A percentile compares a stretch with the other conserved stretches of the same genome.
These are phyloP conservation scores for Vulpes vulpes DNA, from an alignment of 2,113 vertebrate species.

Conservation along the genomic window DNA sequence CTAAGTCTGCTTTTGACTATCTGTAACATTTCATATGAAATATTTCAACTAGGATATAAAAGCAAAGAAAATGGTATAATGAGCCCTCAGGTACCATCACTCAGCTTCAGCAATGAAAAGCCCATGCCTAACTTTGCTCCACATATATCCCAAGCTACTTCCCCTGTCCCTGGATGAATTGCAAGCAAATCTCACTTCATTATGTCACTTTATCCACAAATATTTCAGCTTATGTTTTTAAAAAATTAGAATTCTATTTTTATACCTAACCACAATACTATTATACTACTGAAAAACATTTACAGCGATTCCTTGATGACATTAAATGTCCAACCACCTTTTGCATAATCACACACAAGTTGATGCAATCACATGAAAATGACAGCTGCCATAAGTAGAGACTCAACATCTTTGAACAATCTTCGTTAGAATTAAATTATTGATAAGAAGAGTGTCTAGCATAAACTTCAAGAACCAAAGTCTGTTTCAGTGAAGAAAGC, in stretches of 20 bases:
- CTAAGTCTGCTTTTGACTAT: neutral
- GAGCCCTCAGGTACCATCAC: neutral
- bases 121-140: neutral
- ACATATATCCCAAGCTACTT: too few species aligned
- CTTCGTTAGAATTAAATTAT: conserved; percentile 38
- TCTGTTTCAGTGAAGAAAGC: conserved; percentile 58
- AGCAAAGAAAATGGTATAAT: neutral
- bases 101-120: neutral
- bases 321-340: neutral
- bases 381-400: neutral
- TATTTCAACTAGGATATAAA: neutral
- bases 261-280: neutral
- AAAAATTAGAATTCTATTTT: conserved; percentile 20
- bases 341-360: neutral
- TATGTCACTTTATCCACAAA: neutral
- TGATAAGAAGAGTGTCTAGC: conserved; percentile 9
- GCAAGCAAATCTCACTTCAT: neutral
- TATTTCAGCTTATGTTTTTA: neutral
- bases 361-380: neutral
- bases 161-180: neutral
- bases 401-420: conserved; percentile 18
- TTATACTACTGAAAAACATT: neutral
- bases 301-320: neutral
- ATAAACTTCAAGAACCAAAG: conserved; percentile 55
- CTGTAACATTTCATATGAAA: conserved; percentile 20